Percentiles rank a stretch among this genome's conserved stretches.
Conservation (phyloP, 2,797 vertebrate genomes). For the Characodon lateralis region DNA sequence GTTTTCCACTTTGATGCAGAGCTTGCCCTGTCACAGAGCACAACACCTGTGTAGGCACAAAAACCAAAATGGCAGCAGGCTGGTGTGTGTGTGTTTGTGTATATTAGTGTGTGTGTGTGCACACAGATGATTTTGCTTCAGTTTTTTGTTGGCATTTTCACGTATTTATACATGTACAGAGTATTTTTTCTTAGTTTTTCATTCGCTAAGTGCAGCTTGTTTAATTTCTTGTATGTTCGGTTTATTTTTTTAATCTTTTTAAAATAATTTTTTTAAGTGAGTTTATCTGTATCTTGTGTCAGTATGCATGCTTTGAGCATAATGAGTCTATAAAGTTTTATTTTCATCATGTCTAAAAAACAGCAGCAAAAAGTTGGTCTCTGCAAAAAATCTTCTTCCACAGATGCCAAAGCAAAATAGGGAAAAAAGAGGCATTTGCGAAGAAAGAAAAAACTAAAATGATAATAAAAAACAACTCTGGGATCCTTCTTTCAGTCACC, state of each 20-base stretch:
- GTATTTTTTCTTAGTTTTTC: constrained; percentile 53
- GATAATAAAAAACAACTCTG: constrained; percentile 61
- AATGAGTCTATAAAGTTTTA: constrained; percentile 85
- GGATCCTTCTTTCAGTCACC: constrained; percentile 77
- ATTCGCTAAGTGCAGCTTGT: constrained; percentile 47
- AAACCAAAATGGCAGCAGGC: constrained; percentile 90
- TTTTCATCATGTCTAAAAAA: constrained; percentile 83
- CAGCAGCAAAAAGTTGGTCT: constrained; percentile 88
- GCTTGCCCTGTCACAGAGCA: constrained; percentile 83
- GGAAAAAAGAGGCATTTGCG: constrained; percentile 78
- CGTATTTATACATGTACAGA: constrained; percentile 82
- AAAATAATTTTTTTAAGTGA: constrained; percentile 46
- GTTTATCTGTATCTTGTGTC: constrained; percentile 75
- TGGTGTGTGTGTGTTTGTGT: constrained; percentile 82
- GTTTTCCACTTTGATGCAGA: constrained; percentile 77
- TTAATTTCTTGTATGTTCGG: constrained; percentile 67
- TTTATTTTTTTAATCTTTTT: constrained; percentile 36
- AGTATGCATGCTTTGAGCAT: constrained; percentile 87
- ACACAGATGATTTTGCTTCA: constrained; percentile 65
- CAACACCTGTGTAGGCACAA: constrained; percentile 87
- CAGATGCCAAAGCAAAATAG: constrained; percentile 80
- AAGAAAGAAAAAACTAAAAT: constrained; percentile 61
- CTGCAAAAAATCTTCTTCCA: constrained; percentile 83
- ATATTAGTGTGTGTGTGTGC: constrained; percentile 47
- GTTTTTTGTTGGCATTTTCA: constrained; percentile 82